Percentiles rank a stretch among this genome's conserved stretches.
Conservation (phyloP, 2,888 invertebrate genomes). For the Ophonus ardosiacus region DNA sequence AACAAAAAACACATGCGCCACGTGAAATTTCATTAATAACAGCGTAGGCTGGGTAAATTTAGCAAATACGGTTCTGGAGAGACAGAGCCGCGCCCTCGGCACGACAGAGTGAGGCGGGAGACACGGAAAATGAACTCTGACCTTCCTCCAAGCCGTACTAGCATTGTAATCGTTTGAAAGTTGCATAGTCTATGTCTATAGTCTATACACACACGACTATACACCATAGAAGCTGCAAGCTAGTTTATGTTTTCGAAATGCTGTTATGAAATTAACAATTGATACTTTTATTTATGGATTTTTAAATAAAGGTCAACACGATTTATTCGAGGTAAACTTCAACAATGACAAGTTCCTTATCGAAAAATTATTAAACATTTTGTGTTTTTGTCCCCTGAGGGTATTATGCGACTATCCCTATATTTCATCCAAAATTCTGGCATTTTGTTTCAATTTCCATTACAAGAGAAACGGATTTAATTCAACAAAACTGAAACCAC, state of each 20-base stretch:
- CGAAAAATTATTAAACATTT: not conserved
- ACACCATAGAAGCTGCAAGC: constrained; percentile 6
- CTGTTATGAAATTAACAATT: constrained; percentile 27
- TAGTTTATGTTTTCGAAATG: constrained; percentile 5
- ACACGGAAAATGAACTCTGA: constrained; percentile 54
- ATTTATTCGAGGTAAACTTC: not conserved
- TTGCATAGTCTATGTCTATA: constrained; percentile 2
- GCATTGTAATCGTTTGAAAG: constrained; percentile 37
- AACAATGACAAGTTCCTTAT: constrained; percentile 7
- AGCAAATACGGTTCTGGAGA: constrained; percentile 10
- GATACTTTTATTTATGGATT: constrained; percentile 2
- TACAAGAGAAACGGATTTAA: constrained; percentile 39
- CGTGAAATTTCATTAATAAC: constrained; percentile 8
- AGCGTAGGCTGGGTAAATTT: not conserved
- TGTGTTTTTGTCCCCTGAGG: not conserved
- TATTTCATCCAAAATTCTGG: constrained; percentile 9
- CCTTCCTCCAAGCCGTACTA: constrained; percentile 37
- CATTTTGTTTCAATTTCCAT: constrained; percentile 37
- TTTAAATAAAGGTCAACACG: constrained; percentile 26
- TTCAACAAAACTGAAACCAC: constrained; percentile 23
- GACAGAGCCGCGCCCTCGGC: constrained; percentile 39
- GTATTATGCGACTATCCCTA: not conserved
- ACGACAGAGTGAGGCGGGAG: constrained; percentile 18
- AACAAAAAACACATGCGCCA: constrained; percentile 10
- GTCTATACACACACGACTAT: not conserved